Base-by-base conservation (phyloP, 2,797 vertebrate genomes). In the Aldrovandia affinis region DNA sequence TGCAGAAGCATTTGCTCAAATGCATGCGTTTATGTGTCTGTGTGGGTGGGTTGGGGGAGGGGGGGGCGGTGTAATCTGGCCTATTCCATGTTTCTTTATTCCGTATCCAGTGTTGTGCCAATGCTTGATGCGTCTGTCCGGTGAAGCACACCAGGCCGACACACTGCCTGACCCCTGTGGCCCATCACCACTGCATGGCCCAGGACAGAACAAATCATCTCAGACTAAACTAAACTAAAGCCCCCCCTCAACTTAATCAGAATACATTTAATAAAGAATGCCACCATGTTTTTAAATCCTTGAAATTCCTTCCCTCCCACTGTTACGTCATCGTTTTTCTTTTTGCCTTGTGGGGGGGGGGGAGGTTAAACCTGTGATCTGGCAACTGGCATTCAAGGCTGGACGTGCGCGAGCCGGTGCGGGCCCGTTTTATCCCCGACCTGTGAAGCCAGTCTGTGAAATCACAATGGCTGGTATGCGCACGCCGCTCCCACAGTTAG, bases 391-490 rank as follows among this genome's bases (percentile, higher is more conserved):
- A 65, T 80, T 63, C 39, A 6, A 18, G 22, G 50, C 22, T 18
- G 75, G 55, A 55, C 55, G 5, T 39, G 55, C 1, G 52, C 55
- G 7, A 61, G 5, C 68, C 28, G 52, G 59, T 25, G 42, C 83
- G 14, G 44, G 55, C 2, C 59, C 28, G n/a, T 63, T 30, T 79
- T 63, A 81, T 75, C 63, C 42, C 14, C 3, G 78, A 73, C 54
- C 50, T 44, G 50, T 81, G 78, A 84, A 30, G 63, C 63, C 78
- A 22, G 83, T n/a, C 61, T 84, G 78, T 84, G 83, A 84, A 84
- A 84, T 84, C 50, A 25, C 20, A 39, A 50, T 84, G 78, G 78
- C 83, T 84, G 83, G 61, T 68, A 68, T 25, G 50, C 83, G 7
- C 30, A 14, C 39, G 50, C 36, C 36, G n/a, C 83, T 81, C 52